Percentiles rank a stretch among this genome's conserved stretches.
Evolutionary conservation across 2,888 invertebrate genomes (phyloP).

Genomic region (Yponomeuta malinellus): DNA sequence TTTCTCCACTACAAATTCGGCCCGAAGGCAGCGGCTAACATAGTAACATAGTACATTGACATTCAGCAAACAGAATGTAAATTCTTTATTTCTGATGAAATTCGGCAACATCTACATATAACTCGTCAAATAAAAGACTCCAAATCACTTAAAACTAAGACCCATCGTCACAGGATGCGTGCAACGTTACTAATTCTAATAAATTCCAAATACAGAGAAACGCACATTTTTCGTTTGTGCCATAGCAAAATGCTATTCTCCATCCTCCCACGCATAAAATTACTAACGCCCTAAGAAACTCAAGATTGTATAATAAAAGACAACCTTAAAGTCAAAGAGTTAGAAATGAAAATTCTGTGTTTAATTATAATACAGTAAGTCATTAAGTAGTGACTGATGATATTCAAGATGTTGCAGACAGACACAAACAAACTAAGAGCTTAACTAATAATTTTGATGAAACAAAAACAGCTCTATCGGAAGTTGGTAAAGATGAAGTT

Average conservation of each 20-base stretch:
- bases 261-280: conserved; percentile 28
- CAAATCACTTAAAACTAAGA: conserved; percentile 39
- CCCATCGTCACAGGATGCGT: conserved; percentile 32
- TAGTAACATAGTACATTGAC: no score
- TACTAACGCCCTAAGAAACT: conserved; percentile 37
- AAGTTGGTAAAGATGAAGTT: conserved; percentile 28
- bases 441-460: background rate
- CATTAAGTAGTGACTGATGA: conserved; percentile 65
- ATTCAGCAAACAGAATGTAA: no score
- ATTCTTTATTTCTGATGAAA: background rate
- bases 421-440: conserved; percentile 33
- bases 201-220: conserved; percentile 66
- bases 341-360: conserved; percentile 37
- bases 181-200: conserved; percentile 44
- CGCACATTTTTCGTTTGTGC: conserved; percentile 57
- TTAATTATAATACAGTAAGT: conserved; percentile 47
- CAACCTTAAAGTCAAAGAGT: conserved; percentile 25
- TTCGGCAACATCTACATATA: conserved; percentile 27
- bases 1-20: no score
- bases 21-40: no score
- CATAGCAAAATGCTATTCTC: conserved; percentile 60
- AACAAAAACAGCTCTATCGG: conserved; percentile 25
- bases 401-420: conserved; percentile 68
- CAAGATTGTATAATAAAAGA: conserved; percentile 29
- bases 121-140: conserved; percentile 23